phyloP scores from a whole-genome alignment of 30 jellyfish, hydroid and myxozoan species.

The Rhopilema esculentum region DNA sequence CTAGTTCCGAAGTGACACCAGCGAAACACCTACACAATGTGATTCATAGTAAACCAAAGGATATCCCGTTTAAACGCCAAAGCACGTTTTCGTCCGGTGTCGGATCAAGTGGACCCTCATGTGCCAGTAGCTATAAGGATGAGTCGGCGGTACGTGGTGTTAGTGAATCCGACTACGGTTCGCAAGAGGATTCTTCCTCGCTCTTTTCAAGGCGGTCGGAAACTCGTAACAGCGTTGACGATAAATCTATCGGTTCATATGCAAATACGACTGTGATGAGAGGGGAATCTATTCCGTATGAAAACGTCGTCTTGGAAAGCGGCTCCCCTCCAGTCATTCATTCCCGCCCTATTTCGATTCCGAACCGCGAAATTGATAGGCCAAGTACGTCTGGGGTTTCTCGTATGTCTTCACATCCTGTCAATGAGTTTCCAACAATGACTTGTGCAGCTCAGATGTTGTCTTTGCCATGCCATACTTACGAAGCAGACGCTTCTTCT shows the following conservation, averaged over 20 bases:
- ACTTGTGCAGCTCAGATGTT: slow-evolving; percentile 4
- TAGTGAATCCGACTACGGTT: slow-evolving; percentile 45
- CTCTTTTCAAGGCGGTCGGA: slow-evolving; percentile 15
- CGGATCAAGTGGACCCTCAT: slow-evolving; percentile 74
- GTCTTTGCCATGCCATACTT: slow-evolving; percentile 49
- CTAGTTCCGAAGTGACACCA: slow-evolving; percentile 34
- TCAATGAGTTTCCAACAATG: not conserved
- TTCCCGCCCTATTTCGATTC: slow-evolving; percentile 55
- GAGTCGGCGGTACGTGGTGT: slow-evolving; percentile 35
- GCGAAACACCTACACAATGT: slow-evolving; percentile 3
- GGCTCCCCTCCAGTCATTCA: slow-evolving; percentile 10
- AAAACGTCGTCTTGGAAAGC: not conserved
- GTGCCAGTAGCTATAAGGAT: slow-evolving; percentile 60
- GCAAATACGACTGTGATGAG: slow-evolving; percentile 39
- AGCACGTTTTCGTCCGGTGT: slow-evolving; percentile 66
- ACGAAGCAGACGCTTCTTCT: not conserved
- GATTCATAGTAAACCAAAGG: slow-evolving; percentile 55
- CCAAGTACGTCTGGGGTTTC: not conserved
- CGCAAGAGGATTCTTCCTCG: slow-evolving; percentile 49
- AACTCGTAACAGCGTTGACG: slow-evolving; percentile 40
- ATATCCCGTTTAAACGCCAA: slow-evolving; percentile 55
- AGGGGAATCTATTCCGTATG: slow-evolving; percentile 1
- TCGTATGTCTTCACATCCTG: not conserved
- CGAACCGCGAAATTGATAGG: not conserved
- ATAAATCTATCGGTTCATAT: slow-evolving; percentile 13